A percentile compares a stretch with the other conserved stretches of the same genome.
Conservation (phyloP, 2,797 vertebrate species). For the Typhlichthys subterraneus region DNA sequence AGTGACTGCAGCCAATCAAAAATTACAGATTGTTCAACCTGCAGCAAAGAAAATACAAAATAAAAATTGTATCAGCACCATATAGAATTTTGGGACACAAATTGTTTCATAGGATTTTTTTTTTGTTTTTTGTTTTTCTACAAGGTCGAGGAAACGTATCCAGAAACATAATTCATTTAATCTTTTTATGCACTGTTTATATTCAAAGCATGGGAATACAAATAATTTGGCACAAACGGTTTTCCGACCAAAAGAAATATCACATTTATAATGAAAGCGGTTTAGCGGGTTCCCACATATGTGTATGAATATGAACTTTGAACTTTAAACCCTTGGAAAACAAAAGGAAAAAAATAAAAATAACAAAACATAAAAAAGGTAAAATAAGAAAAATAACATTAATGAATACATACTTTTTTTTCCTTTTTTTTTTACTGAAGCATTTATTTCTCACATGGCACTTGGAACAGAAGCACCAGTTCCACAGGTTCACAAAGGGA, state of each 20-base stretch:
- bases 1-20: constrained; percentile 55
- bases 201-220: constrained; percentile 79
- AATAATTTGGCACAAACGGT: constrained; percentile 83
- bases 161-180: constrained; percentile 54
- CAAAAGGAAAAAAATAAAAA: constrained; percentile 48
- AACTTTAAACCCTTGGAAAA: constrained; percentile 80
- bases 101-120: constrained; percentile 49
- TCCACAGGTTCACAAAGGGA: constrained; percentile 81
- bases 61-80: constrained; percentile 67
- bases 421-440: constrained; percentile 60
- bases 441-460: constrained; percentile 79
- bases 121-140: constrained; percentile 48
- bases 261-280: constrained; percentile 76
- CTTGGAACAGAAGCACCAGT: constrained; percentile 74
- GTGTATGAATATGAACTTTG: constrained; percentile 70
- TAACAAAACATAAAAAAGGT: constrained; percentile 56
- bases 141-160: constrained; percentile 67
- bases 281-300: constrained; percentile 66
- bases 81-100: constrained; percentile 57
- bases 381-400: constrained; percentile 69
- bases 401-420: constrained; percentile 71
- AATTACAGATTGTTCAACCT: constrained; percentile 47
- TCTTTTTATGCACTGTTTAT: constrained; percentile 78
- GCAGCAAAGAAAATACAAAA: constrained; percentile 57
- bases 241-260: constrained; percentile 76